Evolutionary conservation across 1,140 invertebrate species (phyloP).

Genomic region (Drosophila gunungcola): DNA sequence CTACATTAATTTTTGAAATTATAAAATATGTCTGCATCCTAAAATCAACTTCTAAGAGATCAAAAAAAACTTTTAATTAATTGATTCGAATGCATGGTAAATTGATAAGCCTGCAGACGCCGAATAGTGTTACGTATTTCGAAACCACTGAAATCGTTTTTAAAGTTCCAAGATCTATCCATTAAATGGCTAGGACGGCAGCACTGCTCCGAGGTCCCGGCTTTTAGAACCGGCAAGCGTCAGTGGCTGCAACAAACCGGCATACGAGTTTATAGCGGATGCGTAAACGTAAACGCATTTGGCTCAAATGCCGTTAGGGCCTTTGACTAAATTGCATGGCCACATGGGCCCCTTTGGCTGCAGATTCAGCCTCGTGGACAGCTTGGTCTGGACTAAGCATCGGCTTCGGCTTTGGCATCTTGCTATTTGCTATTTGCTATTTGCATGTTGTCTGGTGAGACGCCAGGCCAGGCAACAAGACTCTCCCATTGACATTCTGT

Average conservation of each 20-base stretch:
- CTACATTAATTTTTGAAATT: no score
- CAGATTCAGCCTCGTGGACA: constrained; percentile 5
- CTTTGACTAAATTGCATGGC: constrained; percentile 80
- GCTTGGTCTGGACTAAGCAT: background rate
- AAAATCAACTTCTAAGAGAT: background rate
- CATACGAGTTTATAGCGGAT: constrained; percentile 84
- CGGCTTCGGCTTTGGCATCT: constrained; percentile 26
- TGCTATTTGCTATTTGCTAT: constrained; percentile 18
- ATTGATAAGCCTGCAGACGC: no score
- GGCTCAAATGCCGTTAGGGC: constrained; percentile 84
- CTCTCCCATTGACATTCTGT: constrained; percentile 70
- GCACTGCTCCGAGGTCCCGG: constrained; percentile 30
- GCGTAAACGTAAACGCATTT: constrained; percentile 85
- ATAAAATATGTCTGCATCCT: background rate
- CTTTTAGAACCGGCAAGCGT: constrained; percentile 41
- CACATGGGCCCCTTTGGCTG: constrained; percentile 64
- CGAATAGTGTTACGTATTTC: no score
- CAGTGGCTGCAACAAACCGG: constrained; percentile 54
- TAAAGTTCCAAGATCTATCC: background rate
- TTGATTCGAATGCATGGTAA: no score
- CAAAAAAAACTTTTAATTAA: background rate
- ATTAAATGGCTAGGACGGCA: constrained; percentile 24
- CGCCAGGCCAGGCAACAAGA: constrained; percentile 57
- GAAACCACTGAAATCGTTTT: no score
- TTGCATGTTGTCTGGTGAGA: constrained; percentile 48